Evolutionary conservation across 2,888 invertebrate genomes (phyloP).

Genomic region (Epistrophella euchroma): DNA sequence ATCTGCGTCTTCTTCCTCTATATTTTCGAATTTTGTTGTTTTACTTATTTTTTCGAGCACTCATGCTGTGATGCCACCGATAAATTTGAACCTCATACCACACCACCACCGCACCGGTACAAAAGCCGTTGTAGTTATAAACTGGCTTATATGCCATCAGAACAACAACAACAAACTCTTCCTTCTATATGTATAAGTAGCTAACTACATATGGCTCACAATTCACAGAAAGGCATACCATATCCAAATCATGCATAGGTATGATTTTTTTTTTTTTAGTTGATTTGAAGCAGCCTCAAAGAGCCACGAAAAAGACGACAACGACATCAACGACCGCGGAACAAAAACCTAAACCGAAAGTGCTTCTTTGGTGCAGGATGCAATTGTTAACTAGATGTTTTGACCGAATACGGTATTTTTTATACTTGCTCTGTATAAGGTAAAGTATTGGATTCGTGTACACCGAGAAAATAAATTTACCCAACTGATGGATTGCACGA

Average conservation of each 20-base stretch:
- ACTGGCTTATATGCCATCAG: conserved; percentile 7
- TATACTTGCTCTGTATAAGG: not conserved
- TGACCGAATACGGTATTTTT: conserved; percentile 4
- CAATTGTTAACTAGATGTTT: conserved; percentile 44
- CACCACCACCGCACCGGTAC: conserved; percentile 12
- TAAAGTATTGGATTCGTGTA: not conserved
- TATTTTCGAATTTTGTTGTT: conserved; percentile 17
- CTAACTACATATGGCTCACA: conserved; percentile 13
- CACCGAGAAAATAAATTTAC: no score
- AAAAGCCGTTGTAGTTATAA: conserved; percentile 42
- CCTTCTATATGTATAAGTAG: not conserved
- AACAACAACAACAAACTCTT: conserved; percentile 15
- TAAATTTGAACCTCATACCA: conserved; percentile 48
- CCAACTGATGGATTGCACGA: no score
- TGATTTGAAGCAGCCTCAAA: conserved; percentile 10
- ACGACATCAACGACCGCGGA: conserved; percentile 13
- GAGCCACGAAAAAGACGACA: conserved; percentile 9
- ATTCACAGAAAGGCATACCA: conserved; percentile 21
- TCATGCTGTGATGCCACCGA: conserved; percentile 58
- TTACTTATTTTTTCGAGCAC: conserved; percentile 16
- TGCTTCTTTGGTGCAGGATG: conserved; percentile 35
- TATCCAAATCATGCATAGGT: conserved; percentile 12
- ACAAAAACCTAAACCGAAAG: conserved; percentile 26
- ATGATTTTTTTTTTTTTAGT: not conserved
- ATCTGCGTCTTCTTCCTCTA: conserved; percentile 34